phyloP scores from a whole-genome alignment of 2,888 invertebrate genomes.

The Beris chalybata region DNA sequence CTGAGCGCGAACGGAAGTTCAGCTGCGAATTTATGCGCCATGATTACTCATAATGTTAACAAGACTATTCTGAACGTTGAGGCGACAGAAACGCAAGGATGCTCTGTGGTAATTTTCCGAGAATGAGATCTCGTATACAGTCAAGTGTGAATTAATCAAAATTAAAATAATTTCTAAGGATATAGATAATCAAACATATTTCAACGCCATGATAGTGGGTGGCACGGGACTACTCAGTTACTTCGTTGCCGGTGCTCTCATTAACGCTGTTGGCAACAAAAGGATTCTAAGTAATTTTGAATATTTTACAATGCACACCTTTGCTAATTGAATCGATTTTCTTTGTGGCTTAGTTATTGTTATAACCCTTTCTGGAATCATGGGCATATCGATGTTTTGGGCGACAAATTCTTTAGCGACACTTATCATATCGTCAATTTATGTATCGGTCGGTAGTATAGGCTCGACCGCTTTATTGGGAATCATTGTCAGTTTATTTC shows the following conservation, averaged over 20 bases:
- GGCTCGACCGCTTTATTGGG: slow-evolving; percentile 51
- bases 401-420: slow-evolving; percentile 60
- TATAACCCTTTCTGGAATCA: slow-evolving; percentile 57
- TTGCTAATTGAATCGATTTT: neutral
- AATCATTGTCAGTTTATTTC: slow-evolving; percentile 50
- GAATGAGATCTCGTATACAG: neutral
- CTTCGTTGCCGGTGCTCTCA: slow-evolving; percentile 61
- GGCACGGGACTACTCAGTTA: slow-evolving; percentile 66
- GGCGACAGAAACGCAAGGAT: slow-evolving; percentile 44
- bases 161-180: slow-evolving; percentile 43
- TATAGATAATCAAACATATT: slow-evolving; percentile 64
- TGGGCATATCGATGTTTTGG: slow-evolving; percentile 61
- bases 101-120: slow-evolving; percentile 49
- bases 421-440: slow-evolving; percentile 61
- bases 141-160: neutral
- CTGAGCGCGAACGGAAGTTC: neutral
- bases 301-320: neutral
- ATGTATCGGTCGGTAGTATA: slow-evolving; percentile 56
- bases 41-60: slow-evolving; percentile 52
- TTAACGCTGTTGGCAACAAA: slow-evolving; percentile 60
- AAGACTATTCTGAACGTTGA: slow-evolving; percentile 44
- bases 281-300: slow-evolving; percentile 57
- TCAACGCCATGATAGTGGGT: slow-evolving; percentile 70
- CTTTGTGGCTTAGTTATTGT: slow-evolving; percentile 49
- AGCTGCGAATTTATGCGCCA: slow-evolving; percentile 49